phyloP scores from a whole-genome alignment of 2,888 invertebrate species.

The Watsonalla binaria region DNA sequence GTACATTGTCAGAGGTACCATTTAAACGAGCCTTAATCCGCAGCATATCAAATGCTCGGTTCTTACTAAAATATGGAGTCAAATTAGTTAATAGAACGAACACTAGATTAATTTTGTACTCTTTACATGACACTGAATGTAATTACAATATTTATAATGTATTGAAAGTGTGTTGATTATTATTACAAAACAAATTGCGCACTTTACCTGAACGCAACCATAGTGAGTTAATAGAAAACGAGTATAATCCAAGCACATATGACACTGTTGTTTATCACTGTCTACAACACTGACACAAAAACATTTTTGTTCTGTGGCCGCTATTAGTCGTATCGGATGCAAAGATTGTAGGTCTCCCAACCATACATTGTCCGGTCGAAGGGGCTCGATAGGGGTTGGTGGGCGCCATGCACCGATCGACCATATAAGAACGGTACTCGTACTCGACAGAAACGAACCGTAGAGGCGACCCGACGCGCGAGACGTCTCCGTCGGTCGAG shows the following conservation, averaged over 20 bases:
- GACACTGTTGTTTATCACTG: constrained; percentile 40
- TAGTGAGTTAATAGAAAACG: constrained; percentile 6
- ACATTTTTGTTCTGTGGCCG: constrained; percentile 33
- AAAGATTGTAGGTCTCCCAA: constrained; percentile 14
- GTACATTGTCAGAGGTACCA: no score
- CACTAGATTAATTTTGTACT: no score
- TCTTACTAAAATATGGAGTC: no score
- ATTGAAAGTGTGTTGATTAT: no score
- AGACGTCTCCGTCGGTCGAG: constrained; percentile 41
- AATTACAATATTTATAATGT: no score
- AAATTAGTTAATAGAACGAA: no score
- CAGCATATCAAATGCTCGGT: no score
- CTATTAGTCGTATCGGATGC: constrained; percentile 25
- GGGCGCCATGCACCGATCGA: constrained; percentile 18
- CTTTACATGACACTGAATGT: no score
- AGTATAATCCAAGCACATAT: constrained; percentile 8
- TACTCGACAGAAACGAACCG: constrained; percentile 2
- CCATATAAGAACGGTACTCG: neutral
- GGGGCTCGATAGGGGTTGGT: constrained; percentile 20
- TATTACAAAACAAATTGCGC: neutral
- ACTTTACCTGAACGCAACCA: constrained; percentile 39
- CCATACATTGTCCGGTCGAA: neutral
- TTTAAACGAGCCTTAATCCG: no score
- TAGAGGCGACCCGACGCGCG: constrained; percentile 35
- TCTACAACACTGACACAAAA: constrained; percentile 41